Conservation (phyloP, 2,113 vertebrate genomes). For the Oriolus oriolus region DNA sequence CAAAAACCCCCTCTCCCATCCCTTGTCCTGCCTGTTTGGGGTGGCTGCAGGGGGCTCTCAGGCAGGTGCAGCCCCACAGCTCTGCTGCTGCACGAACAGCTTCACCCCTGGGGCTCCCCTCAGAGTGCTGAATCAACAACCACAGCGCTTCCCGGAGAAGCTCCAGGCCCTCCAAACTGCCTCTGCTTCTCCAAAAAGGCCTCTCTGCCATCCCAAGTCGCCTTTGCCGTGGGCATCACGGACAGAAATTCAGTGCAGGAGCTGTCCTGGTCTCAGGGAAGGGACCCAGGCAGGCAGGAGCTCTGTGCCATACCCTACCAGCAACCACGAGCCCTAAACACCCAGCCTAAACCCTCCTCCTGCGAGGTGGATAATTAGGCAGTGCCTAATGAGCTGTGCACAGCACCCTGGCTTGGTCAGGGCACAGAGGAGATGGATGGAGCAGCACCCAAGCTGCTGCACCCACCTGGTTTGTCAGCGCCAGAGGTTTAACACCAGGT, state of each 20-base stretch:
- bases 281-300: background rate
- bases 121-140: background rate
- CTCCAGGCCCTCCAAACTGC: background rate
- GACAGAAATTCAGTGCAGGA: background rate
- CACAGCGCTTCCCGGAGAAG: background rate
- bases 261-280: background rate
- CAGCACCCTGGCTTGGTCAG: background rate
- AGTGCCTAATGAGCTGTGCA: background rate
- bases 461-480: background rate
- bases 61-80: background rate
- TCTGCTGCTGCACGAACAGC: background rate
- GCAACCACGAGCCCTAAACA: fast-evolving
- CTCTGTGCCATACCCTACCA: background rate
- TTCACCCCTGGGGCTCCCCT: background rate
- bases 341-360: background rate
- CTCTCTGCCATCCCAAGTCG: too few species aligned
- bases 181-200: background rate
- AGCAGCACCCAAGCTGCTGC: background rate
- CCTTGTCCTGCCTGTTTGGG: background rate
- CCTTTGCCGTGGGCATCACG: fast-evolving
- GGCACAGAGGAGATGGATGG: background rate
- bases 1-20: fast-evolving
- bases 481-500: background rate
- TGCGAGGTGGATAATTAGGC: background rate
- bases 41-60: background rate